phyloP scores from a whole-genome alignment of 2,797 vertebrate species.

The Cossypha polioptera region DNA sequence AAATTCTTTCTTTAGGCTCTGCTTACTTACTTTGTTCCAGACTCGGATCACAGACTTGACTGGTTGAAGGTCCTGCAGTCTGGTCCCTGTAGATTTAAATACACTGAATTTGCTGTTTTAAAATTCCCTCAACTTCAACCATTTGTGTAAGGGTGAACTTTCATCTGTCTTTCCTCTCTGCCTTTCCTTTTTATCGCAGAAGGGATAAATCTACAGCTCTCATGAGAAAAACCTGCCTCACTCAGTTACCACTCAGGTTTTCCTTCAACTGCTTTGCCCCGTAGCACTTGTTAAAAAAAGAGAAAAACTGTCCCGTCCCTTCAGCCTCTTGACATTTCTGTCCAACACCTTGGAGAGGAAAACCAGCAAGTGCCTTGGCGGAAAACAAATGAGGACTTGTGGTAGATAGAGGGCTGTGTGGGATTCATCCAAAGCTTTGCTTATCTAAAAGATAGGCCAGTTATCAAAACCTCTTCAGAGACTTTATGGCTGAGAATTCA shows the following conservation, averaged over 20 bases:
- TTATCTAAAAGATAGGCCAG: conserved; percentile 61
- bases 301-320: background rate
- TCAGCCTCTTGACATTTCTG: conserved; percentile 63
- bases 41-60: background rate
- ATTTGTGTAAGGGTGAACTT: background rate
- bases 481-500: conserved; percentile 47
- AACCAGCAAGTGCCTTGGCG: conserved; percentile 39
- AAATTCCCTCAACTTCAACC: background rate
- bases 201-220: background rate
- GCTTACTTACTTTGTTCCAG: background rate
- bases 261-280: background rate
- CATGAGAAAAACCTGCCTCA: conserved; percentile 34
- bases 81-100: background rate
- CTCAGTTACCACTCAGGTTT: conserved; percentile 24
- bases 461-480: conserved; percentile 66
- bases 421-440: conserved; percentile 58
- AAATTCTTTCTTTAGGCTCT: background rate
- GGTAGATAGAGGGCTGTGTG: conserved; percentile 42
- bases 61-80: background rate
- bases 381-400: conserved; percentile 64
- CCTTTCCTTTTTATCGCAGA: background rate
- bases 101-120: background rate
- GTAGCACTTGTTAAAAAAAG: conserved; percentile 1
- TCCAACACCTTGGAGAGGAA: conserved; percentile 64
- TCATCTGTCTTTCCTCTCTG: background rate